A percentile compares a stretch with the other conserved stretches of the same genome.
Evolutionary conservation across 2,888 invertebrate species (phyloP).

Genomic region (Steinernema carpocapsae): DNA sequence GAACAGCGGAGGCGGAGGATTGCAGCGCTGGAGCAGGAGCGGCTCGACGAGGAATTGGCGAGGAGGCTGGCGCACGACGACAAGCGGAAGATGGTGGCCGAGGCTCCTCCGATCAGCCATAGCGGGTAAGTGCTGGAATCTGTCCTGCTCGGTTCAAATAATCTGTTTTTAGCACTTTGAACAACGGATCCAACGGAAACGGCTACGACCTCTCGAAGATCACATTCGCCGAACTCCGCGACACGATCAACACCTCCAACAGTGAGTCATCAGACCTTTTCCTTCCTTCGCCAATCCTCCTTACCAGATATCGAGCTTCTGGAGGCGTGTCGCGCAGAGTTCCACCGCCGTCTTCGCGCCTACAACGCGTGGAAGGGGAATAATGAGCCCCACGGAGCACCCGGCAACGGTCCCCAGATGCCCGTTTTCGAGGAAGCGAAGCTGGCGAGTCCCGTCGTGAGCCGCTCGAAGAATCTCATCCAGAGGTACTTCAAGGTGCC

Average conservation of each 20-base stretch:
- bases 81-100: neutral
- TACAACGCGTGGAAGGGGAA: slow-evolving; percentile 99
- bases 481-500: slow-evolving; percentile 40
- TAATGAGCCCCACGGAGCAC: neutral
- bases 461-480: too few relatives aligned
- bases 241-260: too few relatives aligned
- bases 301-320: slow-evolving; percentile 80
- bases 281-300: too few relatives aligned
- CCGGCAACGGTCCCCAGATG: slow-evolving; percentile 15
- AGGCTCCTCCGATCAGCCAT: too few relatives aligned
- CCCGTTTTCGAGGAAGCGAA: slow-evolving; percentile 24
- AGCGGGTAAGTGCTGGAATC: too few relatives aligned
- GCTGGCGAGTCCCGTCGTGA: too few relatives aligned
- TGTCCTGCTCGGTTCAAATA: too few relatives aligned
- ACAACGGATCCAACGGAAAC: too few relatives aligned
- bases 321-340: slow-evolving; percentile 90
- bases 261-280: slow-evolving; percentile 70
- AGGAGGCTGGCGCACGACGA: slow-evolving; percentile 83
- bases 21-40: slow-evolving; percentile 79
- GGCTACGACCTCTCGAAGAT: slow-evolving; percentile 90
- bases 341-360: slow-evolving; percentile 94
- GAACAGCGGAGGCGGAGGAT: slow-evolving; percentile 14
- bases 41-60: slow-evolving; percentile 91
- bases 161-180: too few relatives aligned
- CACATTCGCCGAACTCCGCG: slow-evolving; percentile 75